phyloP scores from a whole-genome alignment of 2,797 vertebrate species.

The Tapirus indicus region DNA sequence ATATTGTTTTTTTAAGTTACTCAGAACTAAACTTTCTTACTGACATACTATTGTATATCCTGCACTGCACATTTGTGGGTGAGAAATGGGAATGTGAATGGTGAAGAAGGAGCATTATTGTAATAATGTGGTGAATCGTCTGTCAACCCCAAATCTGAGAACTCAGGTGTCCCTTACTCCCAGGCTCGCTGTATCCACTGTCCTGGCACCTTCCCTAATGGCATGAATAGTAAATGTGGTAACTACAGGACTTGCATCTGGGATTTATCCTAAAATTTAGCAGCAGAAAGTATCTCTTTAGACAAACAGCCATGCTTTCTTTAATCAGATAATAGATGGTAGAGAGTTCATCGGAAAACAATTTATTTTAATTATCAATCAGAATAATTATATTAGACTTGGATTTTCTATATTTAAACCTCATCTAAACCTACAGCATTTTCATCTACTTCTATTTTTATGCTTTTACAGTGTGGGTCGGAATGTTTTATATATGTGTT shows the following conservation, averaged over 20 bases:
- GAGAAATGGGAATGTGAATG: background rate
- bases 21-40: background rate
- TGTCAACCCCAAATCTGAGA: background rate
- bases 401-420: background rate
- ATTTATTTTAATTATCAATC: background rate
- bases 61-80: background rate
- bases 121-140: background rate
- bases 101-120: background rate
- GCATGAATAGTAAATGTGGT: fast-evolving
- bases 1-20: background rate
- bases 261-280: background rate
- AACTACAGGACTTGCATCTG: background rate
- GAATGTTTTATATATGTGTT: background rate
- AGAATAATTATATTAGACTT: background rate
- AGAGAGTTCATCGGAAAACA: background rate
- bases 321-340: background rate
- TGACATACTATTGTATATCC: background rate
- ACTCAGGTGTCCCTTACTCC: background rate
- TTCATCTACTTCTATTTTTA: background rate
- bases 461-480: background rate
- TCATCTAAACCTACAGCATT: background rate
- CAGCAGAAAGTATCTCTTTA: background rate
- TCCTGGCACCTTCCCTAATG: background rate
- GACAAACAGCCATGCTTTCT: background rate
- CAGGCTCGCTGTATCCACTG: fast-evolving